phyloP scores from a whole-genome alignment of 2,888 invertebrate genomes.

The Pomacea canaliculata region DNA sequence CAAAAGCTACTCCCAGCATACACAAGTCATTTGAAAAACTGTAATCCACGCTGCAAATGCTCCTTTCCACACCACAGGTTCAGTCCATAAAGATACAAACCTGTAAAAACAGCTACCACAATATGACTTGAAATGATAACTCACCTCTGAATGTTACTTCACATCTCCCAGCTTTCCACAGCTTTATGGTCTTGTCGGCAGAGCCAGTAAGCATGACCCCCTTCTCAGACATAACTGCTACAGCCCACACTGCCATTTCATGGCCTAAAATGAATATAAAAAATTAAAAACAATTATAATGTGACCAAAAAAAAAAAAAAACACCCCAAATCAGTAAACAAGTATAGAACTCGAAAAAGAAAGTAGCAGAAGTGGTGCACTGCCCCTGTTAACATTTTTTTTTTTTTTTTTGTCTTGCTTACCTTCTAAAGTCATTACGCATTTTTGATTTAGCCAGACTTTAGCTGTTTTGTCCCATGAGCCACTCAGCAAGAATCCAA shows the following conservation, averaged over 20 bases:
- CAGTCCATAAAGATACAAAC: neutral
- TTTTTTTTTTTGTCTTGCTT: constrained; percentile 2
- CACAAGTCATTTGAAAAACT: no score
- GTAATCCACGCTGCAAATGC: no score
- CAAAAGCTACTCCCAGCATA: no score
- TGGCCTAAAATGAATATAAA: constrained; percentile 66
- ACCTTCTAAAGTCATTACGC: constrained; percentile 73
- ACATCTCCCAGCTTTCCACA: constrained; percentile 83
- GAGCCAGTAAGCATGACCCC: constrained; percentile 83
- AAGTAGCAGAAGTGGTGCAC: neutral
- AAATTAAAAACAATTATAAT: no score
- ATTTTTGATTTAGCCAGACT: constrained; percentile 79
- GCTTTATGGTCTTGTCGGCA: constrained; percentile 89
- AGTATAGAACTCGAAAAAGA: neutral
- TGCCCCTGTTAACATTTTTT: no score
- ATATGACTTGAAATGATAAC: neutral
- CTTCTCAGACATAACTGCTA: constrained; percentile 69
- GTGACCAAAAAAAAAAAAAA: no score
- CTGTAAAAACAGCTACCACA: no score
- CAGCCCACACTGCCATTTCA: constrained; percentile 87
- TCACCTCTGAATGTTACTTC: constrained; percentile 78
- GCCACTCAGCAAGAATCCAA: constrained; percentile 81
- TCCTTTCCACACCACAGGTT: no score
- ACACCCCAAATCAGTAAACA: neutral
- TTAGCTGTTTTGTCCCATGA: constrained; percentile 94